Evolutionary conservation across 2,113 vertebrate species (phyloP).

Genomic region (Tamias sibiricus): DNA sequence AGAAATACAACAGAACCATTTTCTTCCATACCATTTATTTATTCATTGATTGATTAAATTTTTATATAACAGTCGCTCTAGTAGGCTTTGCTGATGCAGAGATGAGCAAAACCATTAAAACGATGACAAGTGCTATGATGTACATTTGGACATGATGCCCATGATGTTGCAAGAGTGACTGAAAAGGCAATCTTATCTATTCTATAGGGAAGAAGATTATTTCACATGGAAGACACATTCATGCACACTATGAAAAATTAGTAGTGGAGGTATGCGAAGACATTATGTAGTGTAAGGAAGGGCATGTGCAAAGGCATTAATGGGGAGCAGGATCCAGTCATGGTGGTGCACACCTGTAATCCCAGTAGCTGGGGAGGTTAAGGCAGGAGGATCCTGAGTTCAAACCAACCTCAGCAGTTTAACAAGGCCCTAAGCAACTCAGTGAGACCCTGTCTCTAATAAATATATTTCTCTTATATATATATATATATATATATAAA

Average conservation of each 20-base stretch:
- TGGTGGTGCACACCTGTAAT: too few relatives aligned
- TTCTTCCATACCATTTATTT: background rate
- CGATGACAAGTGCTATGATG: background rate
- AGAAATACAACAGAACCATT: conserved; percentile 3
- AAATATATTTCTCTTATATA: too few relatives aligned
- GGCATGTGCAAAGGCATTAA: background rate
- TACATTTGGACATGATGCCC: background rate
- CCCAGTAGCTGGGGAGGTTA: too few relatives aligned
- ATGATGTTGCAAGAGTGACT: background rate
- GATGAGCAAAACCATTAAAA: background rate
- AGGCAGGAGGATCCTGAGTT: too few relatives aligned
- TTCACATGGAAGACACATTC: background rate
- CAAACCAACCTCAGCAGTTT: too few relatives aligned
- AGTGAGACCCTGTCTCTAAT: too few relatives aligned
- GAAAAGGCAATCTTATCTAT: background rate
- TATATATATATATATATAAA: too few relatives aligned
- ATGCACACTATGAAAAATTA: background rate
- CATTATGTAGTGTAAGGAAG: background rate
- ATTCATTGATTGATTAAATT: conserved; percentile 27
- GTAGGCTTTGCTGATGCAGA: background rate
- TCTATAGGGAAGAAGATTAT: background rate
- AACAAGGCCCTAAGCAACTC: too few relatives aligned
- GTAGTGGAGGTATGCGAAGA: background rate
- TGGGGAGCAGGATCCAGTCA: too few relatives aligned
- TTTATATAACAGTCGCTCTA: background rate